Evolutionary conservation across 2,888 invertebrate species (phyloP).

Genomic region (Ichneumon xanthorius): DNA sequence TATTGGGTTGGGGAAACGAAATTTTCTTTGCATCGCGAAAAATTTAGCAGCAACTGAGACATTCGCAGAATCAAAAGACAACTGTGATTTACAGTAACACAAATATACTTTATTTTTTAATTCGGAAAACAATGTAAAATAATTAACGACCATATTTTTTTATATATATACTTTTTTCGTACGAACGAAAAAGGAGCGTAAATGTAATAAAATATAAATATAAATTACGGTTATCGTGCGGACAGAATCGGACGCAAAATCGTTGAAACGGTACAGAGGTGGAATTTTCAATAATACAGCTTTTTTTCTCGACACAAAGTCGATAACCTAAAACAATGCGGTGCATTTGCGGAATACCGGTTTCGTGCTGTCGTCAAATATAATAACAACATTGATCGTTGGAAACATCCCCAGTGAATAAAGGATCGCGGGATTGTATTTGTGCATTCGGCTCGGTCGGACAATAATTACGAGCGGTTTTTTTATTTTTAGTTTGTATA

Average conservation of each 20-base stretch:
- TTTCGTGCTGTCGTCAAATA: conserved; percentile 42
- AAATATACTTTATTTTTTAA: conserved; percentile 66
- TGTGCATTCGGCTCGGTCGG: conserved; percentile 35
- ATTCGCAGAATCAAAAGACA: not conserved
- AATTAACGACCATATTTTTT: conserved; percentile 57
- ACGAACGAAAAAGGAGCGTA: conserved; percentile 25
- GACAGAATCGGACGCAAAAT: conserved; percentile 50
- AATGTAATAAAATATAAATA: conserved; percentile 19
- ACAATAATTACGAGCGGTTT: conserved; percentile 27
- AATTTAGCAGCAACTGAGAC: not conserved
- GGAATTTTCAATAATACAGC: conserved; percentile 2
- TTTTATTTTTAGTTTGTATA: conserved; percentile 4
- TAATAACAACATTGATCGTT: not conserved
- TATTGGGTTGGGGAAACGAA: conserved; percentile 19
- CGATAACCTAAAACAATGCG: conserved; percentile 50
- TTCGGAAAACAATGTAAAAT: conserved; percentile 58
- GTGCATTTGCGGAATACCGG: conserved; percentile 49
- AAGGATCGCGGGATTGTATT: conserved; percentile 42
- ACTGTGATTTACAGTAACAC: conserved; percentile 61
- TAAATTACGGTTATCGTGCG: conserved; percentile 45
- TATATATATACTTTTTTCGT: not conserved
- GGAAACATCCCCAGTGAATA: conserved; percentile 28
- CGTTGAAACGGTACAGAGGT: conserved; percentile 2
- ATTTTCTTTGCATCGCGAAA: conserved; percentile 42
- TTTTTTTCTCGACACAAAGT: conserved; percentile 17